A percentile compares a stretch with the other conserved stretches of the same genome.
These are phyloP conservation scores for Nesogale talazaci DNA, from an alignment of 2,113 vertebrate genomes.

Conservation along the genomic window DNA sequence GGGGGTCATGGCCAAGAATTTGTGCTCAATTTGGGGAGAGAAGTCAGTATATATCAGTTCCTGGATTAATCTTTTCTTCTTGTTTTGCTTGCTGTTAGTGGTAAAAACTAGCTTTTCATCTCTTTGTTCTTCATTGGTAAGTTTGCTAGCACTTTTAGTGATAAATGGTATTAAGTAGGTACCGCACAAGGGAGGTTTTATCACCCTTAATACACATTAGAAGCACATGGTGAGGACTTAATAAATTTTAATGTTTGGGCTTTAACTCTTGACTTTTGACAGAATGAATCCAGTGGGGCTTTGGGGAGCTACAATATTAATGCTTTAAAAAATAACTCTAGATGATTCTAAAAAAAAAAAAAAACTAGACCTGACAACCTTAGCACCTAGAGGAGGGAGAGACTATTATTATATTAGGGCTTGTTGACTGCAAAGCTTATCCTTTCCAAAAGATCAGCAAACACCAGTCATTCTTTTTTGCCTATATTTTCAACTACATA, in stretches of 20 bases:
- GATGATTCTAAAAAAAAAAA: background rate
- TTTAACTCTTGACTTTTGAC: background rate
- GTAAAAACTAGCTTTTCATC: background rate
- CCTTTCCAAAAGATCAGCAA: too few relatives aligned
- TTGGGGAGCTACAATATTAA: background rate
- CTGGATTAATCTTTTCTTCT: conserved; percentile 28
- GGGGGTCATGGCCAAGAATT: background rate
- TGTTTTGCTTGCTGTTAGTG: background rate
- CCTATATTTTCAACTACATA: too few relatives aligned
- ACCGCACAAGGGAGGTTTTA: background rate
- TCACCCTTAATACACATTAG: background rate
- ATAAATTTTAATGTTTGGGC: background rate
- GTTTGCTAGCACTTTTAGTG: background rate
- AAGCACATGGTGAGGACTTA: background rate
- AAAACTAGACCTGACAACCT: background rate
- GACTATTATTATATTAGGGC: too few relatives aligned
- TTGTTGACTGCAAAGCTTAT: too few relatives aligned
- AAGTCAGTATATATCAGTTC: background rate
- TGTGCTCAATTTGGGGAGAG: conserved; percentile 6
- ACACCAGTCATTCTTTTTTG: too few relatives aligned
- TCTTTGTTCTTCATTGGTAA: background rate
- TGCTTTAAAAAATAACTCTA: background rate
- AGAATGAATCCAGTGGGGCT: background rate
- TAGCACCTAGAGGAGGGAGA: background rate
- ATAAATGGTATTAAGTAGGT: background rate